Evolutionary conservation across 64 coral and sea anemone species (phyloP), one percentile per base, ranked within the genome.

Genomic region (Stylophora pistillata): DNA sequence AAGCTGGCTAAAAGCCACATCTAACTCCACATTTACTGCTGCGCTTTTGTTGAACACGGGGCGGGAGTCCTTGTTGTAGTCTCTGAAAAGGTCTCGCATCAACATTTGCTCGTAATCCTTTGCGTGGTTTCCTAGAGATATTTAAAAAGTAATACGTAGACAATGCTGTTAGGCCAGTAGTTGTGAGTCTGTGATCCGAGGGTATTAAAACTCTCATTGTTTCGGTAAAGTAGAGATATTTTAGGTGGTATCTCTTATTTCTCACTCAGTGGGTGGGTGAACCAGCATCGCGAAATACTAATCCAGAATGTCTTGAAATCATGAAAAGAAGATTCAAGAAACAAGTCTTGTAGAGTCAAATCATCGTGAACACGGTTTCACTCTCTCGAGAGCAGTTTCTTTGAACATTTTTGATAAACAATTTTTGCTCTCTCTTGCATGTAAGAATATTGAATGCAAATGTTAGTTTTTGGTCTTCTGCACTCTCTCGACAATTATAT

Each of bases 1-100:
- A 11, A 94, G 92, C 61, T 94, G 92, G 68, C 87, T 94, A 30
- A 89, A 94, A 10, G 92, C 86, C 26, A 94, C 65, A 30, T 94
- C 92, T 37, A 94, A 71, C 17, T 64, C 55, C 2, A 94, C 80
- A 61, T 73, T 18, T 9, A 94, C 87, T 4, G 86, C 80, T 60
- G 78, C 58, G 53, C 54, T 77, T 65, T 89, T 94, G 56, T 89
- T 94, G 15, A 59, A 85, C 0, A 94, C 87, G 27, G 92, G 92
- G 3, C 92, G 70, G 4, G 87, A 88, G 15, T 94, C 61, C 28
- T 60, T 94, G 20, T 89, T 72, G 62, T 94, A 89, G 20, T 53
- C 80, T 2, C 60, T n/a, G 47, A 94, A 88, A 10, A 94, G 73
- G 20, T 77, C 30, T 29, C 27, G 0, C 23, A 94, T 89, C 13